phyloP scores from a whole-genome alignment of 1,140 invertebrate species.

The Ridgeia piscesae region DNA sequence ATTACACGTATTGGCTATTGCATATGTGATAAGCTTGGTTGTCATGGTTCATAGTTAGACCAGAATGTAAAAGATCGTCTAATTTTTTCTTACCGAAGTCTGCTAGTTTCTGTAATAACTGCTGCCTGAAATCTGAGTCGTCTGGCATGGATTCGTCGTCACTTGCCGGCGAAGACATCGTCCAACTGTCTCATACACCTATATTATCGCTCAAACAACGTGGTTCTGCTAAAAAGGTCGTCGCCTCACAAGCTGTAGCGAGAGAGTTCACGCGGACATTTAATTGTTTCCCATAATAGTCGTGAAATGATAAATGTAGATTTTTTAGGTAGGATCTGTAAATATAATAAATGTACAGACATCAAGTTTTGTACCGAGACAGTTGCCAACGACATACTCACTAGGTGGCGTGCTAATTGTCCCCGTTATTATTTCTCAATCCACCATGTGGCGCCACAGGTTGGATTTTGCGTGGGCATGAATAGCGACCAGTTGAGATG shows the following conservation, averaged over 20 bases:
- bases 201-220: conserved; percentile 5
- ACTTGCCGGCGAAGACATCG: neutral
- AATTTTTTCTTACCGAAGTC: neutral
- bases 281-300: neutral
- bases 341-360: neutral
- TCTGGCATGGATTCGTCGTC: neutral
- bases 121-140: neutral
- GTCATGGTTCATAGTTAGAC: too few species aligned
- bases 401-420: neutral
- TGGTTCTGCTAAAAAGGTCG: neutral
- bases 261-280: neutral
- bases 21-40: too few species aligned
- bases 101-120: neutral
- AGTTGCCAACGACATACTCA: neutral
- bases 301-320: neutral
- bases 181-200: neutral
- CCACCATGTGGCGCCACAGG: neutral
- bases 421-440: neutral
- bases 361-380: neutral
- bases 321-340: neutral
- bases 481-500: too few species aligned
- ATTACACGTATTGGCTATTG: too few species aligned
- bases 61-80: too few species aligned
- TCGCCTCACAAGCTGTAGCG: neutral
- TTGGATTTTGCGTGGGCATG: too few species aligned